Evolutionary conservation across 1,140 invertebrate species (phyloP), one percentile per base, ranked within the genome.

Genomic region (Steinernema khuongi): DNA sequence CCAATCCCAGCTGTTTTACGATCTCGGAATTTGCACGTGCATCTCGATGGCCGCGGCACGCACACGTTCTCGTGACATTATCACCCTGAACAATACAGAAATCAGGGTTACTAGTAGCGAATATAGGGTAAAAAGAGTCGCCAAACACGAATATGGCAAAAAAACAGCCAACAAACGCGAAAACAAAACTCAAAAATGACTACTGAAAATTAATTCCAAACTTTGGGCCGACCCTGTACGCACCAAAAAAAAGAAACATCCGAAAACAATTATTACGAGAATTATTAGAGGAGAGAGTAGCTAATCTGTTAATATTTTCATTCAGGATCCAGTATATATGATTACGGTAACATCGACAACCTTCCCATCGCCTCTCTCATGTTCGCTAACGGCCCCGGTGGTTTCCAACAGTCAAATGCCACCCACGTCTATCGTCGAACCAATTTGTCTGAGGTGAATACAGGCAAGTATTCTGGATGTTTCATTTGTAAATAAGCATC

Each of bases 381-480:
- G 29, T 72, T 72, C 28, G 71, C 44, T 18, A 68, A 30, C n/a
- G 71, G 71, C n/a, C 71, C 71, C n/a, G 71, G 71, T 71, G 71
- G 43, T 18, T 31, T 71, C 26, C 28, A 7, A 1, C 71, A 28
- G 30, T 72, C 33, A 11, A 72, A 30, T 69, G 4, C 29, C 11
- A 70, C 44, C 60, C 44, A 60, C 50, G 50, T 60, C 22, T 60
- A 60, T 22, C 50, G 50, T 17, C 11, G 50, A 7, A 26, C 7
- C 4, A 60, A 60, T 26, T 22, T 60, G 7, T n/a, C 50, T 26
- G 50, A 60, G 26, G 50, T 26, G 4, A 29, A 66, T 14, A 22
- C 29, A 71, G 28, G 44, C 18, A 68, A n/a, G 44, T n/a, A n/a
- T 72, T 31, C 7, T 29, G 14, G 31, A 4, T 2, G 43, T 43